Evolutionary conservation across 2,888 invertebrate species (phyloP).

Genomic region (Amphipyra berbera): DNA sequence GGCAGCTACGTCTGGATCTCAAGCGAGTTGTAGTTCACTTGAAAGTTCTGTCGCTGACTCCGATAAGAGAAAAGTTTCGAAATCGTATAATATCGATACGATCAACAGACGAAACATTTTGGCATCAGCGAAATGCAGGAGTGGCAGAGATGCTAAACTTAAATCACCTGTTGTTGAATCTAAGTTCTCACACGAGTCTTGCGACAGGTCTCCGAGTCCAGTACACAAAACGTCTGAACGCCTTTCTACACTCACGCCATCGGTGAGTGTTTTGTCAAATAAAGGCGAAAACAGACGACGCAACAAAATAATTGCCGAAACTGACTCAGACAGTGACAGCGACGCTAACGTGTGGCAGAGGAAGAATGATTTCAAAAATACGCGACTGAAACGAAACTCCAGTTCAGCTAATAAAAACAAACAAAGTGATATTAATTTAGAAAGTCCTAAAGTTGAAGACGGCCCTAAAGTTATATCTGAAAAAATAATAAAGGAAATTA

Average conservation of each 20-base stretch:
- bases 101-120: constrained; percentile 96
- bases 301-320: constrained; percentile 83
- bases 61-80: constrained; percentile 92
- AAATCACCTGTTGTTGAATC: constrained; percentile 93
- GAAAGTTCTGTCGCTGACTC: constrained; percentile 91
- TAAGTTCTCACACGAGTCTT: constrained; percentile 91
- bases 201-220: constrained; percentile 87
- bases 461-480: constrained; percentile 76
- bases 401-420: constrained; percentile 81
- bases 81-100: constrained; percentile 94
- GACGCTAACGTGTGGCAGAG: constrained; percentile 82
- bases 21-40: constrained; percentile 92
- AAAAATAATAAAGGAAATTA: constrained; percentile 79
- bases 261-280: constrained; percentile 88
- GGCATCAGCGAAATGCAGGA: constrained; percentile 95
- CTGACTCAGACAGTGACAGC: constrained; percentile 83
- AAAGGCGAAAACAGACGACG: constrained; percentile 87
- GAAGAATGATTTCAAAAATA: constrained; percentile 84
- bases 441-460: constrained; percentile 77
- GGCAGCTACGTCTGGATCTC: constrained; percentile 93
- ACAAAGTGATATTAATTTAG: constrained; percentile 73
- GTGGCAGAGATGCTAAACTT: constrained; percentile 93
- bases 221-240: constrained; percentile 85
- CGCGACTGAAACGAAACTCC: constrained; percentile 84
- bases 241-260: constrained; percentile 88